A percentile compares a stretch with the other conserved stretches of the same genome.
Conservation (phyloP, 2,797 vertebrate genomes). For the Microchirus variegatus region DNA sequence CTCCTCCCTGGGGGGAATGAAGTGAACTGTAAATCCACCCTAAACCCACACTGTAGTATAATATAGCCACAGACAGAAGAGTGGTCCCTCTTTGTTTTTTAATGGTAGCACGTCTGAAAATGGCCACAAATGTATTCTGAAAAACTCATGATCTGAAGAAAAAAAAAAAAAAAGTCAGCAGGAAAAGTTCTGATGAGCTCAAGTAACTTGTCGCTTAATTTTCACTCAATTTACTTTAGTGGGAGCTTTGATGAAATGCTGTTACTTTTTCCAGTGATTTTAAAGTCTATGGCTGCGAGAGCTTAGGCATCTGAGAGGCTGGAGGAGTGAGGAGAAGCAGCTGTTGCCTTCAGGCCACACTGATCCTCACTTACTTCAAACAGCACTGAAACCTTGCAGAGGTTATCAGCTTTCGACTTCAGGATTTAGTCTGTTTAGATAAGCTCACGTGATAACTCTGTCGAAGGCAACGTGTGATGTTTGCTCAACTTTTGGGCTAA, state of each 20-base stretch:
- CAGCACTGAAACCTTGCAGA: constrained; percentile 26
- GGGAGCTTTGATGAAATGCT: constrained; percentile 1
- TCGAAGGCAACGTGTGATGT: constrained; percentile 12
- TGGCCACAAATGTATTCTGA: not conserved
- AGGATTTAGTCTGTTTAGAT: constrained; percentile 48
- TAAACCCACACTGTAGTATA: constrained; percentile 12
- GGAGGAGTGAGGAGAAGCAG: constrained; percentile 53
- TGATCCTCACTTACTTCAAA: constrained; percentile 55
- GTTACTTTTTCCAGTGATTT: not conserved
- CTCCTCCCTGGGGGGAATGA: constrained; percentile 37
- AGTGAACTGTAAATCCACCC: constrained; percentile 29
- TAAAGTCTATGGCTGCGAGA: not conserved
- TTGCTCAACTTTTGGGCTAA: constrained; percentile 8
- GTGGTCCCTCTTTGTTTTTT: not conserved
- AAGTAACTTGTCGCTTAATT: not conserved
- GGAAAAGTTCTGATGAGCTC: too few relatives aligned
- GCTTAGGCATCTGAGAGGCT: constrained; percentile 15
- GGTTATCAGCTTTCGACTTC: constrained; percentile 46
- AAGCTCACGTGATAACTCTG: constrained; percentile 23
- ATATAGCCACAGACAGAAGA: constrained; percentile 1
- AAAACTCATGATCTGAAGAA: not conserved
- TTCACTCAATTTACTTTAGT: not conserved
- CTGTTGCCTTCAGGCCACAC: constrained; percentile 55
- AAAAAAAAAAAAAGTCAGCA: not conserved
- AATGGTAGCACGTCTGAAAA: not conserved